These are phyloP conservation scores for Icerya purchasi DNA, from an alignment of 2,888 invertebrate species.

Conservation along the genomic window DNA sequence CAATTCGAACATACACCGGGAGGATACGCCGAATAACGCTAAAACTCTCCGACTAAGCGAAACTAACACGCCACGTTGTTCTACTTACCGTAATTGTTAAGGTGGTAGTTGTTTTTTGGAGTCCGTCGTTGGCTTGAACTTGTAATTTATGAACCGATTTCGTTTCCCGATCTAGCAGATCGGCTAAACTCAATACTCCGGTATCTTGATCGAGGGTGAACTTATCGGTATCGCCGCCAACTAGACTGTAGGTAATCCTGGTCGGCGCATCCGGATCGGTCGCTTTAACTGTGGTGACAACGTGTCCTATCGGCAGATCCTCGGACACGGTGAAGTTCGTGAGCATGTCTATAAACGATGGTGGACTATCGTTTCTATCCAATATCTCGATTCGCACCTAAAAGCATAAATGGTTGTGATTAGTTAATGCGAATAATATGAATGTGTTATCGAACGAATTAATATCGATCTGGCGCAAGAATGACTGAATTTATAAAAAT, in stretches of 20 bases:
- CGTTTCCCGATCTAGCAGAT: constrained; percentile 64
- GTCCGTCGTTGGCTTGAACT: constrained; percentile 70
- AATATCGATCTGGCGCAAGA: neutral
- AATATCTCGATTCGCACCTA: constrained; percentile 68
- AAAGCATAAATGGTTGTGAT: constrained; percentile 28
- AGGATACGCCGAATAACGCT: no score
- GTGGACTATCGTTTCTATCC: constrained; percentile 91
- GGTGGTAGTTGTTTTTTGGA: constrained; percentile 59
- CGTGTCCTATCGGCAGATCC: constrained; percentile 59
- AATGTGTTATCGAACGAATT: neutral
- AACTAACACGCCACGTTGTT: no score
- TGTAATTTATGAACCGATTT: constrained; percentile 53
- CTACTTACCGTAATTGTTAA: constrained; percentile 55
- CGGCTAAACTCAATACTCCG: constrained; percentile 50
- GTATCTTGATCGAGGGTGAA: constrained; percentile 48
- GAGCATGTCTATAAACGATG: constrained; percentile 55
- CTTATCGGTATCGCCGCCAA: constrained; percentile 39
- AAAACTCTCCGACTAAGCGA: no score
- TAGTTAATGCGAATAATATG: neutral
- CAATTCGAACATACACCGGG: no score
- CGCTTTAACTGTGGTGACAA: constrained; percentile 53
- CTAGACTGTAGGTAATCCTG: constrained; percentile 47
- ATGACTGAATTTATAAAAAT: no score
- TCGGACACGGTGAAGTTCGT: constrained; percentile 58
- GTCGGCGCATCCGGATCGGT: constrained; percentile 72